Base-by-base conservation (phyloP, 2,113 vertebrate genomes). In the Festucalex cinctus region DNA sequence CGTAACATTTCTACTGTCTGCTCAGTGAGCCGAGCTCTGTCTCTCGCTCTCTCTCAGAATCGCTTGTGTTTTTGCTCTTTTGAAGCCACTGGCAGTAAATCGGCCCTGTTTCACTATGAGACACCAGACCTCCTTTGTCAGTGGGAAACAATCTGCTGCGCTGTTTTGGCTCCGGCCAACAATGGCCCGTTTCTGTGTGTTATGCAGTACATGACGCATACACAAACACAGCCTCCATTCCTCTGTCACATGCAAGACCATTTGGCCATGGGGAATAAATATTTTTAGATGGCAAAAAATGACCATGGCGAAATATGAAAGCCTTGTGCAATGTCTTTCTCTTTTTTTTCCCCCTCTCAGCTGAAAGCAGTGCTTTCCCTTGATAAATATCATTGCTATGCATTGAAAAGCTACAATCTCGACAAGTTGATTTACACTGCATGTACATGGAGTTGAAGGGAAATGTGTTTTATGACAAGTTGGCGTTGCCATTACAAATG, bases 101-200 rank as follows among this genome's bases (percentile, higher is more conserved):
- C 70, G 70, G 68, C 61, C 74, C 67, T 32, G 75, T 77, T 84
- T 83, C 86, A 81, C 81, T 67, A 84, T 75, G 85, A 87, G 85
- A 90, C 88, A 85, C 74, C 75, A 88, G 85, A 86, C 86, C 84
- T 70, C 73, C 81, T 91, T 90, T 90, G 89, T 91, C 84, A 81
- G 82, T 76, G 75, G 76, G 78, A 90, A 86, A 92, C 88, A 90
- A 86, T 89, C 79, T 82, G 77, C 82, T 74, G 70, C 72, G 76
- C 85, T 89, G 84, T 88, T 85, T 76, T 48, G 63, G 73, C 59
- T 77, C 84, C 61, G 86, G 82, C 78, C 82, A 81, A 86, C 89
- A 84, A 88, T 74, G 59, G 37, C 39, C 7, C 54, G 9, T 71
- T 81, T 73, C 85, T 91, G 77, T 88, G 74, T 72, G 74, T 69